Base-by-base conservation (phyloP, 1,140 invertebrate species). In the Colletes latitarsis region DNA sequence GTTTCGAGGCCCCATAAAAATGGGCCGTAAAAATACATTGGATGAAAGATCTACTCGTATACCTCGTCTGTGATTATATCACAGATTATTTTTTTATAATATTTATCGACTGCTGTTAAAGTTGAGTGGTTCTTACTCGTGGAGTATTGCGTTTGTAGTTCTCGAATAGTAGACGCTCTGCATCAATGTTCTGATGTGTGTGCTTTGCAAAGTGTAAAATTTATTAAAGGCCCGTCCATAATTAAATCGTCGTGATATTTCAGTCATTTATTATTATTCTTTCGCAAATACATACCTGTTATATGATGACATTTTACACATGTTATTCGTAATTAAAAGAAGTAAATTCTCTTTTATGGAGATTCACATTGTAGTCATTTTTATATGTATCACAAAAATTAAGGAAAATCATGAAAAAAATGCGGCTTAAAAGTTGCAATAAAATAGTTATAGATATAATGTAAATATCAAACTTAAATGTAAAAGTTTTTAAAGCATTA, bases 201-300 rank as follows among this genome's bases (percentile, higher is more conserved):
- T 84, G 82, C 55, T 83, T 43, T 70, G 58, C 70, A 14, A 17
- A 67, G 62, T 57, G 14, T 53, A 39, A 71, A 41, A 57, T 69
- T 46, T 67, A 82, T 78, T 74, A n/a, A 79, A 57, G 75, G n/a
- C 53, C 4, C 15, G n/a, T 73, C 43, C 17, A 46, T 82, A 73
- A 77, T 82, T 73, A 73, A 39, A 77, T 82, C 66, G 17, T 63
- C 57, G 64, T 81, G 74, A 84, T 63, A 73, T 82, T 69, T 68
- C 30, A 49, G 69, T 73, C 30, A 14, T 68, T 77, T 68, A 39
- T 60, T 39, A 41, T 53, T 41, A n/a, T 9, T 8, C 5, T 62
- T 30, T 1, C 3, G 49, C 3, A 21, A 71, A 71, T 58, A 12
- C n/a, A 10, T 19, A 14, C 8, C 5, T 12, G 17, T 10, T 15